Percentiles rank a stretch among this genome's conserved stretches.
Evolutionary conservation across 2,113 vertebrate species (phyloP).

Genomic region (Thinocorus orbignyianus): DNA sequence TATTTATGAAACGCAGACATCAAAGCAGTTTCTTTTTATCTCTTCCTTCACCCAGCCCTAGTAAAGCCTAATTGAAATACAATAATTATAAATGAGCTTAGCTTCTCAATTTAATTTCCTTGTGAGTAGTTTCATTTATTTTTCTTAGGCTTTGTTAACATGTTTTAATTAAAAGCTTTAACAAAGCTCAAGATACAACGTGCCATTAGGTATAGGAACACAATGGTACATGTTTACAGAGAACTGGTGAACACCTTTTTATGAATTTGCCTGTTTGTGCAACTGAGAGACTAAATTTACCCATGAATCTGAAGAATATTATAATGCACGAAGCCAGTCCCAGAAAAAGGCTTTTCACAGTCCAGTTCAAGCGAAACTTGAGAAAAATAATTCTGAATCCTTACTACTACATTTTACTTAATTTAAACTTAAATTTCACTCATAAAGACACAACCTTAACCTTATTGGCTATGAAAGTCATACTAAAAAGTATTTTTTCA

Average conservation of each 20-base stretch:
- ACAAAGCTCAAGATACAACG: conserved; percentile 69
- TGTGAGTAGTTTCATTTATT: conserved; percentile 77
- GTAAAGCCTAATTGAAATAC: conserved; percentile 80
- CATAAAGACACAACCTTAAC: not conserved
- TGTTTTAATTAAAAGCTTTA: conserved; percentile 82
- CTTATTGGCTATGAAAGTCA: not conserved
- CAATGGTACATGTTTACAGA: conserved; percentile 17
- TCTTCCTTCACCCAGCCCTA: conserved; percentile 64
- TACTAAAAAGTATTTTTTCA: not conserved
- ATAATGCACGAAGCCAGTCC: not conserved
- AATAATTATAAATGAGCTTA: conserved; percentile 84
- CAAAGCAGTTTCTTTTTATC: conserved; percentile 70
- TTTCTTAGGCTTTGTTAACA: conserved; percentile 78
- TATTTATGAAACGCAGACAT: conserved; percentile 71
- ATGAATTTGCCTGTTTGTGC: not conserved
- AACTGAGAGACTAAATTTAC: not conserved
- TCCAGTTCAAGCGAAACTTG: not conserved
- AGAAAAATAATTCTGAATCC: not conserved
- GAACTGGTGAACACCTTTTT: not conserved
- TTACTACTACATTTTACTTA: not conserved
- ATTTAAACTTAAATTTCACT: not conserved
- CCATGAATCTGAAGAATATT: not conserved
- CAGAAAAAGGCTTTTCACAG: not conserved
- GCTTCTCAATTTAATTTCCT: conserved; percentile 79
- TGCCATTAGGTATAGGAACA: conserved; percentile 10